These are phyloP conservation scores for Dolomedes plantarius DNA, from an alignment of 2,888 invertebrate genomes.

Conservation along the genomic window DNA sequence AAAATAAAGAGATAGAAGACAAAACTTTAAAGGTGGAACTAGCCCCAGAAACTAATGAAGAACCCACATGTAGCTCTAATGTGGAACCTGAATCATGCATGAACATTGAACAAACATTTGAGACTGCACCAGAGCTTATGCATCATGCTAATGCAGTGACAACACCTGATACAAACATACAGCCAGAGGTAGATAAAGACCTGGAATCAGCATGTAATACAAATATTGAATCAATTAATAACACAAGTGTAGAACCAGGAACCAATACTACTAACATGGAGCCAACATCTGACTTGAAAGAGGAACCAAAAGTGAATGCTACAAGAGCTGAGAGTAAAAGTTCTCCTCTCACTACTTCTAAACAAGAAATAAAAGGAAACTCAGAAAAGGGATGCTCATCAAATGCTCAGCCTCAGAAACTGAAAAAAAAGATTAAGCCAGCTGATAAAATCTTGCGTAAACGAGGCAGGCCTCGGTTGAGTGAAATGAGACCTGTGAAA, in stretches of 20 bases:
- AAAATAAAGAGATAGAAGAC: not conserved
- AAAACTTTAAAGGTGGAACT: not conserved
- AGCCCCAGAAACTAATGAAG: no score
- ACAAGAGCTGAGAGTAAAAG: not conserved
- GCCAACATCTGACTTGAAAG: not conserved
- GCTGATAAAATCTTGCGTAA: slow-evolving; percentile 7
- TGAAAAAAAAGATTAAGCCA: not conserved
- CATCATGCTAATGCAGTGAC: no score
- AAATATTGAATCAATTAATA: no score
- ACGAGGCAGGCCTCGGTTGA: slow-evolving; percentile 29
- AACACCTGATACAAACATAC: no score
- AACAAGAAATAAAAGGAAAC: not conserved
- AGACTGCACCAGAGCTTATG: no score
- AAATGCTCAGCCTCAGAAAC: slow-evolving; percentile 21
- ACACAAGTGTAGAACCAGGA: no score
- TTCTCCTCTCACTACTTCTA: not conserved
- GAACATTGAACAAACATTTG: no score
- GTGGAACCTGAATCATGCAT: no score
- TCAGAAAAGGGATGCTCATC: not conserved
- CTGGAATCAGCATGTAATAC: no score
- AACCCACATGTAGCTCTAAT: no score
- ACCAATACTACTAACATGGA: not conserved
- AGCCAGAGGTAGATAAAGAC: no score
- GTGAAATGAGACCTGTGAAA: slow-evolving; percentile 1
- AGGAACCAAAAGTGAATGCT: not conserved